These are phyloP conservation scores for Trissoscelio sp. DNA, from an alignment of 2,888 invertebrate species.

Conservation along the genomic window DNA sequence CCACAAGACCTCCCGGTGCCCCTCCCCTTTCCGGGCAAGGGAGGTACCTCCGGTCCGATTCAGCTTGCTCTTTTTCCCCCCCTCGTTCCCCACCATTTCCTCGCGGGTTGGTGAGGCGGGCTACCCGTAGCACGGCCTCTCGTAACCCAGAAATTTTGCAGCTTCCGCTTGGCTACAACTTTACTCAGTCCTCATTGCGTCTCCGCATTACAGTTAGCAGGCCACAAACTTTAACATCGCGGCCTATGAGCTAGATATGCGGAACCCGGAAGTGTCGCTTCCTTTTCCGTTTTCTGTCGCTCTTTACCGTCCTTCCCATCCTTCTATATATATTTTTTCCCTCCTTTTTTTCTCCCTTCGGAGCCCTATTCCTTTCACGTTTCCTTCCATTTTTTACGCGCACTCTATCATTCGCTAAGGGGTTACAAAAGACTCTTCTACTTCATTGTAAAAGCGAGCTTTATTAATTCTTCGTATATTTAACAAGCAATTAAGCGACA, in stretches of 20 bases:
- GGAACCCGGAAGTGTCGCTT: constrained; percentile 61
- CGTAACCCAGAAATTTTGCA: constrained; percentile 77
- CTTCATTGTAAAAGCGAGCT: constrained; percentile 54
- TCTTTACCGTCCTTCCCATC: constrained; percentile 7
- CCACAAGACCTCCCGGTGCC: constrained; percentile 95
- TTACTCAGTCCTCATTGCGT: constrained; percentile 78
- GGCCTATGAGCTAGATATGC: constrained; percentile 57
- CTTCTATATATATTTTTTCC: too few relatives aligned
- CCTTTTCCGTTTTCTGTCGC: constrained; percentile 51
- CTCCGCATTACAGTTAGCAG: constrained; percentile 73
- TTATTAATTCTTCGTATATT: constrained; percentile 65
- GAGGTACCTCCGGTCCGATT: constrained; percentile 79
- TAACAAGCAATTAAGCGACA: constrained; percentile 64
- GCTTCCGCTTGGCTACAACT: constrained; percentile 77
- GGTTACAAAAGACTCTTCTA: constrained; percentile 53
- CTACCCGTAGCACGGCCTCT: constrained; percentile 65
- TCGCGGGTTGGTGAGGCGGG: constrained; percentile 46
- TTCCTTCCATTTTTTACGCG: constrained; percentile 46
- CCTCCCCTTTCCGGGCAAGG: constrained; percentile 95
- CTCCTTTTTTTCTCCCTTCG: constrained; percentile 28
- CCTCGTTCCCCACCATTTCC: constrained; percentile 55
- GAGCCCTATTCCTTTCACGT: constrained; percentile 21
- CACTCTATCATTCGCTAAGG: constrained; percentile 42
- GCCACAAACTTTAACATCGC: constrained; percentile 66
- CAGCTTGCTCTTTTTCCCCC: constrained; percentile 62